Evolutionary conservation across 2,113 vertebrate genomes (phyloP).

Genomic region (Dromaius novaehollandiae): DNA sequence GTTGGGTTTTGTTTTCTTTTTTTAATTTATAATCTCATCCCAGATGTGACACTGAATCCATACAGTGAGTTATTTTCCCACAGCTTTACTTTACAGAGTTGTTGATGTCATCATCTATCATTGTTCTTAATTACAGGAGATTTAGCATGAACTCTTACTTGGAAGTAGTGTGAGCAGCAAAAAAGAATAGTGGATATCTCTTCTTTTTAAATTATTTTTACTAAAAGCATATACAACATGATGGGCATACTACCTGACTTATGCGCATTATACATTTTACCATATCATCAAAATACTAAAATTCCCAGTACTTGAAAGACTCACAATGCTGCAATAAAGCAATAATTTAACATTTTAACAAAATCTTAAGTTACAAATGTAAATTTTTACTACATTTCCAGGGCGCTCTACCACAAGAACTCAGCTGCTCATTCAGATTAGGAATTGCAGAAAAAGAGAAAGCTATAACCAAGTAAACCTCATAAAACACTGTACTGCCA

Average conservation of each 20-base stretch:
- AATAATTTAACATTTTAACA: background rate
- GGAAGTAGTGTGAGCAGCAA: background rate
- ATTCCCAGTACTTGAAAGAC: background rate
- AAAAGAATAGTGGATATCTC: background rate
- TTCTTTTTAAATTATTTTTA: background rate
- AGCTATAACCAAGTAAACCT: background rate
- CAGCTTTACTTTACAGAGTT: background rate
- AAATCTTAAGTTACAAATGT: too few species aligned
- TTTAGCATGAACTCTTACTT: background rate
- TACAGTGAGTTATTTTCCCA: background rate
- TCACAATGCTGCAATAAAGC: background rate
- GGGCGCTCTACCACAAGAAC: background rate
- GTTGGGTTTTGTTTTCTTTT: background rate
- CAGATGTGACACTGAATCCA: constrained; percentile 24
- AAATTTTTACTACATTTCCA: background rate
- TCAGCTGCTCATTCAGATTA: background rate
- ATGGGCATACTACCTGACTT: background rate
- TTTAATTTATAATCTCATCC: background rate
- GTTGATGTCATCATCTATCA: background rate
- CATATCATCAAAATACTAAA: background rate
- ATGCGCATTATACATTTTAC: background rate
- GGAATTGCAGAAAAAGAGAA: background rate
- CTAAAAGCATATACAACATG: too few species aligned
- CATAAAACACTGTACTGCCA: too few species aligned
- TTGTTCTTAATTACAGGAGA: background rate